Conservation (phyloP, 2,797 vertebrate genomes). For the Oreochromis grahami region DNA sequence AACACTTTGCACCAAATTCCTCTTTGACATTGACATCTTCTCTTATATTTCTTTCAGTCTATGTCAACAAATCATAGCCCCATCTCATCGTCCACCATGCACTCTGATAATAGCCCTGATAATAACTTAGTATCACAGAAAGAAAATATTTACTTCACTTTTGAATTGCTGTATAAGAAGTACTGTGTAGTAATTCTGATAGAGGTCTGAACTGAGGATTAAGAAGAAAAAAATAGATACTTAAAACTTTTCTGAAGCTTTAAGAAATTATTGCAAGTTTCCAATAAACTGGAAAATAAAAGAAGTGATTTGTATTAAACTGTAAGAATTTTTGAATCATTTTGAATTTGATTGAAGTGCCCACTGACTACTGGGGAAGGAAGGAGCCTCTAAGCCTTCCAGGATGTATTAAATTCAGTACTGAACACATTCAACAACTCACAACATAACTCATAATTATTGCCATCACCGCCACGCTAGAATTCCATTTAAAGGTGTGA, state of each 20-base stretch:
- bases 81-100: not conserved
- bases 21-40: not conserved
- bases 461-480: not conserved
- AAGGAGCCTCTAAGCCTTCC: not conserved
- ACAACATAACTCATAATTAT: not conserved
- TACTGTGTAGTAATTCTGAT: not conserved
- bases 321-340: not conserved
- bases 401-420: not conserved
- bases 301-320: not conserved
- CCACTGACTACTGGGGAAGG: not conserved
- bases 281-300: not conserved
- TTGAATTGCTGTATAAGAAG: not conserved
- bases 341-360: not conserved
- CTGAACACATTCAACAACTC: not conserved
- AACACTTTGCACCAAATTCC: not conserved
- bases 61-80: not conserved
- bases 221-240: not conserved
- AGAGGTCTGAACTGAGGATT: not conserved
- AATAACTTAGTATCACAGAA: not conserved
- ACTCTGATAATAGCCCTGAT: not conserved
- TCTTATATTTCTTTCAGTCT: not conserved
- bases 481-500: not conserved
- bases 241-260: not conserved
- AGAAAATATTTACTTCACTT: not conserved
- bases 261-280: not conserved